These are phyloP conservation scores for Campopleginae sp. DNA, from an alignment of 2,888 invertebrate genomes.

Conservation along the genomic window DNA sequence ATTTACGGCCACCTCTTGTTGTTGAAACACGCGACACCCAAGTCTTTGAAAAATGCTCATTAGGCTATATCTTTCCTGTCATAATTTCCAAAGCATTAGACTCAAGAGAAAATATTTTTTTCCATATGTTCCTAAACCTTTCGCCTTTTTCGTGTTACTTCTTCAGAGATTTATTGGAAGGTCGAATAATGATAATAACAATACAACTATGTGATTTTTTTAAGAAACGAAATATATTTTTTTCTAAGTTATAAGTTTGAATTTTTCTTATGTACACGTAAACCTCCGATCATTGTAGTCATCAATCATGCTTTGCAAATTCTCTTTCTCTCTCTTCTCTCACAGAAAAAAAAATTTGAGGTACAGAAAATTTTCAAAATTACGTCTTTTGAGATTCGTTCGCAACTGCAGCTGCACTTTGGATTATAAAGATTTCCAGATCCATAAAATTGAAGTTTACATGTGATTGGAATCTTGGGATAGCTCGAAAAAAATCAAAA, in stretches of 20 bases:
- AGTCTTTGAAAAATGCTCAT: slow-evolving; percentile 10
- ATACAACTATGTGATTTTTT: background rate
- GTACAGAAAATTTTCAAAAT: slow-evolving; percentile 1
- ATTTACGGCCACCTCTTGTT: slow-evolving; percentile 42
- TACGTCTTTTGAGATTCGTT: background rate
- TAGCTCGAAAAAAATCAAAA: background rate
- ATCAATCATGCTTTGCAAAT: background rate
- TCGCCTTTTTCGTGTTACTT: background rate
- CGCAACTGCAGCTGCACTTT: background rate
- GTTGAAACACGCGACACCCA: slow-evolving; percentile 34
- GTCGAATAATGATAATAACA: background rate
- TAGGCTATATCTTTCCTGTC: background rate
- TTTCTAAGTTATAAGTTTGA: slow-evolving; percentile 36
- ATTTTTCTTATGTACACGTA: slow-evolving; percentile 34
- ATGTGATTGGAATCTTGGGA: background rate
- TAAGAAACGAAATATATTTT: slow-evolving; percentile 58
- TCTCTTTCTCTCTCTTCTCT: slow-evolving; percentile 20
- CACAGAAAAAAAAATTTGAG: background rate
- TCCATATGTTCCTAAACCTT: background rate
- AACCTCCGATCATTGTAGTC: slow-evolving; percentile 5
- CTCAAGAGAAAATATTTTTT: background rate
- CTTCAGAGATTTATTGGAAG: background rate
- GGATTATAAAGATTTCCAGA: background rate
- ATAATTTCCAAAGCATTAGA: background rate
- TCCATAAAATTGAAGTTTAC: background rate